These are phyloP conservation scores for Orientallactaga sibirica DNA, from an alignment of 2,797 vertebrate species.

Conservation along the genomic window DNA sequence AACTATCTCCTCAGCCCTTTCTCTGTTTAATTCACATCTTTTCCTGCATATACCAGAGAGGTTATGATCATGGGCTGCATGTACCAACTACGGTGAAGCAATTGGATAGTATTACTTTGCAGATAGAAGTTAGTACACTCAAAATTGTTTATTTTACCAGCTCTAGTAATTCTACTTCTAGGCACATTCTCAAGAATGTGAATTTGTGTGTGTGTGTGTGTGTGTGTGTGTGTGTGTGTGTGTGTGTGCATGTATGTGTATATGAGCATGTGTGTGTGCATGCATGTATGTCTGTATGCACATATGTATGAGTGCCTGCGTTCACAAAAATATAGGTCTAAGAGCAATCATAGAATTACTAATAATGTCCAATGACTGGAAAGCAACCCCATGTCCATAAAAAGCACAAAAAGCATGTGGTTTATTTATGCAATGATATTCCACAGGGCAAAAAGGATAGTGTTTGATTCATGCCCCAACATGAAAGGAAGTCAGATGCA, in stretches of 20 bases:
- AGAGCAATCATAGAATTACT: background rate
- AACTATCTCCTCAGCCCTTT: too few relatives aligned
- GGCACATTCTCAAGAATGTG: background rate
- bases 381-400: conserved; percentile 17
- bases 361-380: background rate
- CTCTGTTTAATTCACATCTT: conserved; percentile 21
- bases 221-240: background rate
- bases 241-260: too few relatives aligned
- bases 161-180: conserved; percentile 4
- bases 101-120: background rate
- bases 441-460: background rate
- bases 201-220: background rate
- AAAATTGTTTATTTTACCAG: conserved; percentile 17
- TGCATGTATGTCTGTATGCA: too few relatives aligned
- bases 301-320: too few relatives aligned
- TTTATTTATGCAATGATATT: conserved; percentile 38
- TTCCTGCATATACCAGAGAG: background rate
- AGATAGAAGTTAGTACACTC: background rate
- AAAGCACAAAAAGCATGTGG: conserved; percentile 5
- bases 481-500: background rate
- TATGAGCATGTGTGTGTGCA: too few relatives aligned
- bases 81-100: too few relatives aligned
- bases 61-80: background rate
- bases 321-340: background rate
- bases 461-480: background rate